These are phyloP conservation scores for Fragum whitleyi DNA, from an alignment of 2,888 invertebrate genomes.

Conservation along the genomic window DNA sequence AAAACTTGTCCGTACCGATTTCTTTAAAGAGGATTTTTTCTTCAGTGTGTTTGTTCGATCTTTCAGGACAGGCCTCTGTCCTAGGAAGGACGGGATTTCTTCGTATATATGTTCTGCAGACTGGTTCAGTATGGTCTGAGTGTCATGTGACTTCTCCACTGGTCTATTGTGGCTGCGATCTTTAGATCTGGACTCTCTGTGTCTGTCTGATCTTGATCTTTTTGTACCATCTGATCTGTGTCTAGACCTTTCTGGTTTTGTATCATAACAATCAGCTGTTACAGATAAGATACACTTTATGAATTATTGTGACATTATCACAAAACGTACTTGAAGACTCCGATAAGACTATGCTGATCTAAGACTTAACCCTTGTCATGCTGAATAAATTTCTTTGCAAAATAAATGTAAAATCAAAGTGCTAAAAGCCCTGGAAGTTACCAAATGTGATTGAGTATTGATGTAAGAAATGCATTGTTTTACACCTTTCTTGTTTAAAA, in stretches of 20 bases:
- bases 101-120: constrained; percentile 20
- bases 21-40: neutral
- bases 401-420: too few relatives aligned
- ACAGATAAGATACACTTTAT: neutral
- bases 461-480: too few relatives aligned
- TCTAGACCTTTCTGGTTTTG: neutral
- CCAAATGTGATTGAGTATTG: too few relatives aligned
- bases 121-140: neutral
- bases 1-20: too few relatives aligned
- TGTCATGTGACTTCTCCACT: neutral
- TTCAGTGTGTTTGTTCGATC: constrained; percentile 16
- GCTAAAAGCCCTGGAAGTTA: too few relatives aligned
- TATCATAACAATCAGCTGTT: constrained; percentile 10
- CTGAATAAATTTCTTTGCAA: too few relatives aligned
- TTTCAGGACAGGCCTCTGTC: constrained; percentile 9
- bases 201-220: neutral
- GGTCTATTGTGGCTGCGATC: neutral
- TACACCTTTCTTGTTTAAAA: too few relatives aligned
- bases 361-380: too few relatives aligned
- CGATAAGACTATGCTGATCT: too few relatives aligned
- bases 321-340: too few relatives aligned
- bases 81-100: neutral
- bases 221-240: neutral
- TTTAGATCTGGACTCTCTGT: neutral
- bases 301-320: too few relatives aligned